Conservation (phyloP, 2,888 invertebrate genomes). For the Dicyrtoma fusca region DNA sequence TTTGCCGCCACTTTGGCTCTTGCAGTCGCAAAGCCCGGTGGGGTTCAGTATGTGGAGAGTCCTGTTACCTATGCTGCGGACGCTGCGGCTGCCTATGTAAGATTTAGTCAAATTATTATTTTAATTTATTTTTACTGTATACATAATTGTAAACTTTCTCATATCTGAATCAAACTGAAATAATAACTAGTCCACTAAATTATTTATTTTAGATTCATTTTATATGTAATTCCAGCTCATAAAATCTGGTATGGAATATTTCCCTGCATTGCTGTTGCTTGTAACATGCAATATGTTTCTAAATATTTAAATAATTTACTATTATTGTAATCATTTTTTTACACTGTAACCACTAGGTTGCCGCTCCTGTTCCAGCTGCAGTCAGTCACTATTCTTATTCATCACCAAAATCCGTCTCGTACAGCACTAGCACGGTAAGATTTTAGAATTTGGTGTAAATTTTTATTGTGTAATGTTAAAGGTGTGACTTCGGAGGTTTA, state of each 20-base stretch:
- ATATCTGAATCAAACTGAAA: too few species aligned
- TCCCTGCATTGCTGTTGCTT: too few species aligned
- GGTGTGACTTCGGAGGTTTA: too few species aligned
- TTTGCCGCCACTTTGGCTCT: conserved; percentile 11
- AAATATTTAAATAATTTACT: too few species aligned
- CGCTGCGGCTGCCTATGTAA: not conserved
- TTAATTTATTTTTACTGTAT: not conserved
- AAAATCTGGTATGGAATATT: too few species aligned
- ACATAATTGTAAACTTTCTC: too few species aligned
- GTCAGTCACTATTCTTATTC: conserved; percentile 26
- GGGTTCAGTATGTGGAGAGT: not conserved
- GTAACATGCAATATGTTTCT: too few species aligned
- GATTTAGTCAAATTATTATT: not conserved
- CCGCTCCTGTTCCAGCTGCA: conserved; percentile 12
- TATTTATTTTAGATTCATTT: too few species aligned
- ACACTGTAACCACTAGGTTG: conserved; percentile 2
- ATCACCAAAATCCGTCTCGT: conserved; percentile 17
- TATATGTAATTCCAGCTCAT: too few species aligned
- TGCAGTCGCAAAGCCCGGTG: conserved; percentile 2
- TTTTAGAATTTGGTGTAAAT: not conserved
- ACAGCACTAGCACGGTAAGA: not conserved
- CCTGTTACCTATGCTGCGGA: not conserved
- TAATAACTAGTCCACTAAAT: too few species aligned
- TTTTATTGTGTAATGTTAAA: too few species aligned
- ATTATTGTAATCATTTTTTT: too few species aligned